Evolutionary conservation across 35 echinoderm and acorn worm genomes (phyloP), one percentile per base, ranked within the genome.

Genomic region (Lytechinus pictus): DNA sequence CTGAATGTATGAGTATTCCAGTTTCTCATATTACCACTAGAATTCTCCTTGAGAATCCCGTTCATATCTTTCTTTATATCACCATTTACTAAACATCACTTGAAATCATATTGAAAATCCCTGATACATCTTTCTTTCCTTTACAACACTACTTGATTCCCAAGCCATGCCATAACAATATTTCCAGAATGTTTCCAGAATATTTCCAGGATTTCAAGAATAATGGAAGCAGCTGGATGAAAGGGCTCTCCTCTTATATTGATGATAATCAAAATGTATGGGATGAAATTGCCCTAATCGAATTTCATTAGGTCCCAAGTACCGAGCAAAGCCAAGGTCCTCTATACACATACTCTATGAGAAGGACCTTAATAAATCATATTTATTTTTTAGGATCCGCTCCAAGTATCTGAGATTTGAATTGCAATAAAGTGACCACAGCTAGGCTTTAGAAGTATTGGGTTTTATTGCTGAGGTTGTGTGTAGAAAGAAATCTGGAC

Each of bases 231-330:
- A 79, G 66, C 66, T 79, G 66, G 19, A 79, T 24, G 6, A 16
- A n/a, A 79, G 66, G n/a, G 66, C 66, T 27, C 66, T 79, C 19
- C 66, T 24, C n/a, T 24, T 79, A 24, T 79, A 79, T 79, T 79
- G 66, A 79, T 24, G 66, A 79, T 79, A 79, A 79, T 79, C 66
- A 79, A 24, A 79, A 79, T 79, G 19, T 19, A 79, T 79, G 66
- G 66, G 66, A 79, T n/a, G 66, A 79, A 79, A 79, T 79, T 79
- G 66, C 12, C 66, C 66, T n/a, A 79, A 79, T 79, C 66, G 14
- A 79, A 24, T 79, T 79, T 79, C 66, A 79, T 79, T 79, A 79
- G 66, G 66, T 79, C 66, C 66, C 66, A 24, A 79, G 66, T 79
- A 79, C 66, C 66, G 0, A 24, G 12, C 66, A 79, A 79, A 79